phyloP scores from a whole-genome alignment of 2,797 vertebrate species.

The Todus mexicanus region DNA sequence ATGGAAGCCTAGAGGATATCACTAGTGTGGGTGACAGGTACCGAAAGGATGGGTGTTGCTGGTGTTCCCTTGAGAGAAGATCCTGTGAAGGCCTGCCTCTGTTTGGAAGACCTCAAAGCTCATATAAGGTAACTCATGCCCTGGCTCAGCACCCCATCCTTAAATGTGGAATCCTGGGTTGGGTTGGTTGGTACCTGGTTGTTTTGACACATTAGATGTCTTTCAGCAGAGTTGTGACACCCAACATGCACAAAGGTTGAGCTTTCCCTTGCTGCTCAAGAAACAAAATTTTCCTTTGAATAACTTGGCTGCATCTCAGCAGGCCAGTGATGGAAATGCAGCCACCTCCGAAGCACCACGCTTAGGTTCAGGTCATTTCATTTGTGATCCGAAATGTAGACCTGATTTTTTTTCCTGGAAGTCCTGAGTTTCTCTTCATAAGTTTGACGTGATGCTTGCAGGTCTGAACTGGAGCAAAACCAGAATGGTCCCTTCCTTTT shows the following conservation, averaged over 20 bases:
- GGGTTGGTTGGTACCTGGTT: background rate
- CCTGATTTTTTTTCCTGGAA: background rate
- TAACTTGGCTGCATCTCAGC: fast-evolving
- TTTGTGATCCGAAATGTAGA: background rate
- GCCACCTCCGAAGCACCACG: background rate
- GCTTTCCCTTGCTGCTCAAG: background rate
- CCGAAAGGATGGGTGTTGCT: background rate
- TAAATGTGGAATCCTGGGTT: background rate
- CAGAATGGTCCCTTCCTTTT: background rate
- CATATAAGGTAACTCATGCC: background rate
- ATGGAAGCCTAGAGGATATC: background rate
- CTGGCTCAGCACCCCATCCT: background rate
- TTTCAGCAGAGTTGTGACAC: background rate
- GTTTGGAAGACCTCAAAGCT: background rate
- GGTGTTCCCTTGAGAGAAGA: background rate
- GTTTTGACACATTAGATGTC: background rate
- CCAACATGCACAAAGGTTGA: background rate
- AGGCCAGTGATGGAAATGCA: background rate
- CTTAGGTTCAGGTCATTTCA: background rate
- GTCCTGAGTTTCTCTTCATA: background rate
- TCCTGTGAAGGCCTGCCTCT: background rate
- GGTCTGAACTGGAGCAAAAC: background rate
- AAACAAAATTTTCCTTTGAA: background rate
- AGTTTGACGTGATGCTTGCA: background rate
- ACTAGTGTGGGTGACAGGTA: fast-evolving